A percentile compares a stretch with the other conserved stretches of the same genome.
These are phyloP conservation scores for Enteromius paludinosus DNA, from an alignment of 2,797 vertebrate genomes.

Conservation along the genomic window DNA sequence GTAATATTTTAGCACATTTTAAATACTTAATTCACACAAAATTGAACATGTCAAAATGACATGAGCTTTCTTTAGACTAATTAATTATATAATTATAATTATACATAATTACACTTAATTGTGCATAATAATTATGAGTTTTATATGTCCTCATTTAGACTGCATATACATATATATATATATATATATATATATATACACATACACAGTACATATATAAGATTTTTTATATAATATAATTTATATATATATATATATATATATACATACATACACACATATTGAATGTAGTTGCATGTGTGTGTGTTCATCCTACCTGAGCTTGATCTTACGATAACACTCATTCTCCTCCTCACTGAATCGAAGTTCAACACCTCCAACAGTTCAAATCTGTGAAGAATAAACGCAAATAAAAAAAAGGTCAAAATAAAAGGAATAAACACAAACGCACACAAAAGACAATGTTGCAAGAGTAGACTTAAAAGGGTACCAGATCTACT, in stretches of 20 bases:
- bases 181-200: too few species aligned
- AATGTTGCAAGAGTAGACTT: not conserved
- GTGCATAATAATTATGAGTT: not conserved
- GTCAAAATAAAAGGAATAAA: conserved; percentile 38
- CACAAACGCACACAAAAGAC: conserved; percentile 37
- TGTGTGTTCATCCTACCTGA: conserved; percentile 76
- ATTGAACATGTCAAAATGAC: not conserved
- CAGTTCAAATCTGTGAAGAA: conserved; percentile 86
- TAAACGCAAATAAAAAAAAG: conserved; percentile 18
- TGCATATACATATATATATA: too few species aligned
- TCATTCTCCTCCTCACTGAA: conserved; percentile 95
- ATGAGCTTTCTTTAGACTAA: not conserved
- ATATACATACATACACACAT: too few species aligned
- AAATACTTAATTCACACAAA: not conserved
- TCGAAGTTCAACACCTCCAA: conserved; percentile 93
- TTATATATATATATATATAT: too few species aligned
- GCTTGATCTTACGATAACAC: conserved; percentile 88
- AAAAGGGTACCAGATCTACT: not conserved
- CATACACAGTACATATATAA: too few species aligned
- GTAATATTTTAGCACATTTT: not conserved
- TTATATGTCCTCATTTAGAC: not conserved
- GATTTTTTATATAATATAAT: too few species aligned
- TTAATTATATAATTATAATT: not conserved
- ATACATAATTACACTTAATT: not conserved
- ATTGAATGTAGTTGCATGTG: not conserved